Evolutionary conservation across 2,113 vertebrate species (phyloP), one percentile per base, ranked within the genome.

Genomic region (Raja brachyura): DNA sequence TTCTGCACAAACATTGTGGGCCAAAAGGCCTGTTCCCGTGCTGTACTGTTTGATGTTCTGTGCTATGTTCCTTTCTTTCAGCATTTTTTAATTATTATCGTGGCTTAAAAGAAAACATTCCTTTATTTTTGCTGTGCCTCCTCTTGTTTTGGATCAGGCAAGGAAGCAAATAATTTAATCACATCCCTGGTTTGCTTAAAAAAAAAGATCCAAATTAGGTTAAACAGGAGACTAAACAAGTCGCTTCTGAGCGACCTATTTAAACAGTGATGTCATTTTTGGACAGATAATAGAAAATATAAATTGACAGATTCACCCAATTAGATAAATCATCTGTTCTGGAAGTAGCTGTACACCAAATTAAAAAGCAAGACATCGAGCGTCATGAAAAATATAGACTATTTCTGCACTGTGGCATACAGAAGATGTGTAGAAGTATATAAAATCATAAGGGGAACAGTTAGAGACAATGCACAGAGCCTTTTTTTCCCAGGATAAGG

Each of bases 211-310:
- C 83, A 88, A 88, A 88, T 88, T 88, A 88, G 83, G 83, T 63
- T 61, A 88, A 88, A 63, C 59, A 5, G n/a, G 83, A 88, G 59
- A 61, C 59, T 63, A 16, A 88, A 31, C 83, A 88, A 59, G 56
- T 11, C 54, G 59, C 81, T 14, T 86, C 28, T 14, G 13, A 88
- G 25, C n/a, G n/a, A 88, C 59, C 59, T 1, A 66, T 88, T 88
- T 88, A 88, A 88, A 88, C 59, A 63, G 16, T 88, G 83, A 88
- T 88, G 83, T 63, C 59, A 33, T 66, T 88, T 88, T 88, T 31
- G 14, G 83, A 6, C 59, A 31, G n/a, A 63, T 66, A 83, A 83
- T 83, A 39, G 83, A 63, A 63, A 88, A 88, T 5, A 14, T 63
- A 88, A 88, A 86, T 86, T 86, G 83, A 86, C 28, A 63, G 25